Evolutionary conservation across 2,888 invertebrate species (phyloP), one percentile per base, ranked within the genome.

Genomic region (Parthenolecanium corni): DNA sequence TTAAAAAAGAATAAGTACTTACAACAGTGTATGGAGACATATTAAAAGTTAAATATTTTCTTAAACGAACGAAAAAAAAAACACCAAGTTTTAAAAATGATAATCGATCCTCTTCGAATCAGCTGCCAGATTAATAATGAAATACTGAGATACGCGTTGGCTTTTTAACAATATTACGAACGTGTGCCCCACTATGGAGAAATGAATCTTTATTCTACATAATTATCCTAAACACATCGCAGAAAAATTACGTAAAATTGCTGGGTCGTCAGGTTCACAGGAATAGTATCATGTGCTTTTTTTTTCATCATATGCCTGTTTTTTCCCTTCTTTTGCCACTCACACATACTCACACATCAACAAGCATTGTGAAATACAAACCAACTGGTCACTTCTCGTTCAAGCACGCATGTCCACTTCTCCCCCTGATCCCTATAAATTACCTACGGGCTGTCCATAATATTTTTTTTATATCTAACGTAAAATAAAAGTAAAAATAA

Each of bases 191-290:
- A 61, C 61, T 61, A 61, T 61, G 21, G n/a, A 24, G 38, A 23
- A 51, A 49, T 51, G 14, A 18, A 21, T 21, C 20, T 25, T 46
- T 57, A 57, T 57, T 24, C 57, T 57, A 57, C 57, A 46, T 57
- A 51, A 61, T 61, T 49, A 61, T 61, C 61, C 49, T 57, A 57
- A 57, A 57, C 57, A 47, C 57, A 57, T 57, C 57, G 25, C 61
- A 49, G 49, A 49, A 42, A 16, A 61, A 61, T 61, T 61, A 61
- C 40, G 49, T 47, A 61, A 61, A 18, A 16, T 12, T 11, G 6
- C 11, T 20, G 23, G 61, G 51, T 61, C 61, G 38, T 40, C 38
- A 49, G 24, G 61, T 61, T 61, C 49, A 61, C 61, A 24, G 49
- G 61, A 61, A 61, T 51, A 11, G 61, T 40, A 61, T 61, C 61